Evolutionary conservation across 2,888 invertebrate genomes (phyloP), one percentile per base, ranked within the genome.

Genomic region (Ditula angustiorana): DNA sequence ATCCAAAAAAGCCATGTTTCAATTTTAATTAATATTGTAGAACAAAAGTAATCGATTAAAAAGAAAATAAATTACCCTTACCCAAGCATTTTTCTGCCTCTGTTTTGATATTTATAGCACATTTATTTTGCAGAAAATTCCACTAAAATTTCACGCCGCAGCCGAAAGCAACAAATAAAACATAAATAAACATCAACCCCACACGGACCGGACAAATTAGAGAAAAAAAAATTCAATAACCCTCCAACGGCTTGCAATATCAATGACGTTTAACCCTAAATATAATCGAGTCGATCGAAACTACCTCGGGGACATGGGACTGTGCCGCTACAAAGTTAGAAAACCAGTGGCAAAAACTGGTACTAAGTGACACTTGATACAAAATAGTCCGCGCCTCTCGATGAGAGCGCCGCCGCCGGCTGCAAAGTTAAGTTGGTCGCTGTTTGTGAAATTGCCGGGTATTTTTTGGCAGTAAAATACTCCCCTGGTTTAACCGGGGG

Each of bases 201-300:
- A 83, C 82, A 79, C 81, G 84, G 80, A 77, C 83, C 82, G 85
- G 82, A 88, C 87, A 90, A 92, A 92, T 92, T 91, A 90, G 85
- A 87, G 83, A 71, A 75, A 80, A 81, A 83, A 85, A 88, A 86
- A 88, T 85, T 86, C 82, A 86, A 90, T 90, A 86, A 86, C 87
- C 86, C 89, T 85, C 88, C 79, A 63, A 62, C 81, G 84, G 77
- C 81, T 86, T 87, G 86, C 85, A 86, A 90, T 92, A 92, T 91
- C 92, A 91, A 90, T 92, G 91, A 88, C 88, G 85, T 88, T 92
- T 92, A 92, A 92, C 92, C 92, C 92, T 91, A 90, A 90, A 90
- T 88, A 88, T 92, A 91, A 92, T 92, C 90, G 90, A 84, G 87
- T 86, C 82, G 80, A 88, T 90, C 85, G 89, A 90, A 92, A 92